Evolutionary conservation across 2,888 invertebrate species (phyloP), one percentile per base, ranked within the genome.

Genomic region (Nipponacmea schrenckii): DNA sequence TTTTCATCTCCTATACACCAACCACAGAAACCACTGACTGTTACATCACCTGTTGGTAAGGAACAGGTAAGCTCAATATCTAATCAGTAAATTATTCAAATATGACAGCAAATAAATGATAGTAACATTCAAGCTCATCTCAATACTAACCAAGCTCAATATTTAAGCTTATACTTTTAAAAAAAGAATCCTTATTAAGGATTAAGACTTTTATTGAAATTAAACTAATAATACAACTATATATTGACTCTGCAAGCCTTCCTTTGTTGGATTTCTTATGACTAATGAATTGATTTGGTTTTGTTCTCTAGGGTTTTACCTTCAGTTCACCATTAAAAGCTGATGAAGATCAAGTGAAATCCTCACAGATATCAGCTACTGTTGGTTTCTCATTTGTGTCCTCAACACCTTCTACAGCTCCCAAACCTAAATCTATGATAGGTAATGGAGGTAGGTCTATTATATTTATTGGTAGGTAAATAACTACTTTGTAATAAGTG

Each of bases 1-100:
- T 85, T 85, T 70, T 82, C 84, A 4, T 77, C 81, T 20, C 85
- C 85, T 15, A 82, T 83, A 67, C 77, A 76, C 31, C 79, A 82
- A 68, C 77, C 74, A 39, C 79, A 78, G 17, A 71, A 69, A n/a
- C 72, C 39, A n/a, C 44, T 45, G n/a, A 66, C 17, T 66, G 24
- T 66, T 5, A 44, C 27, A 56, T 56, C 56, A 56, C 56, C 56
- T 12, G 56, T 20, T 56, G 24, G 56, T 24, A 56, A 56, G 10
- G 20, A 20, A 20, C 20, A 56, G 14, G 56, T 56, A 56, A 56
- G 56, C 8, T 7, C 31, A 31, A 31, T 31, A n/a, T n/a, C n/a
- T n/a, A n/a, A n/a, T n/a, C n/a, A n/a, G n/a, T n/a, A n/a, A n/a
- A n/a, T n/a, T n/a, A 31, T 5, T 31, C 31, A 31, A 31, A 31